Base-by-base conservation (phyloP, 2,888 invertebrate species). In the Didymodactylos carnosus region DNA sequence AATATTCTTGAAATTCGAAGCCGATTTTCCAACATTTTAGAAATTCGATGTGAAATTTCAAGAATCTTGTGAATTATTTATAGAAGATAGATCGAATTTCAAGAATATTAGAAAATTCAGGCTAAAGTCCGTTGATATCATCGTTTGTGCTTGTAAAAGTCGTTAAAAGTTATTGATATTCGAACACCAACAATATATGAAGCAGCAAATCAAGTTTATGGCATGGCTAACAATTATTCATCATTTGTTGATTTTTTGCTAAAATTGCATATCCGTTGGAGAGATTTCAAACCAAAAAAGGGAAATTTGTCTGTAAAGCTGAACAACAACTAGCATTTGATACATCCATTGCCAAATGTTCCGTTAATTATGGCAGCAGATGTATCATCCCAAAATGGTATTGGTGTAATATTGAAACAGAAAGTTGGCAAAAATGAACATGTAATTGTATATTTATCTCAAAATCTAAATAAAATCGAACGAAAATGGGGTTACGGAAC, bases 351-450 rank as follows among this genome's bases (percentile, higher is more conserved):
- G 16, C 39, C 53, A 23, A 35, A 39, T 39, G 51, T 49, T 39
- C 49, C 49, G 7, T 72, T 72, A n/a, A 49, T 27, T 29, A 5
- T 71, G 43, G n/a, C 25, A 23, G 29, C 72, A 11, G 46, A 72
- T 72, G 72, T 29, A 16, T 72, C 51, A n/a, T n/a, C n/a, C 16
- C 25, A 39, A 39, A 23, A n/a, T 39, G 51, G 49, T 19, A 39
- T 72, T 8, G 49, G 72, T 25, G 72, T 35, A 51, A 72, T 72
- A 49, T 72, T 72, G 40, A 39, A 29, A 23, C 72, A 72, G 51
- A 25, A 39, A 11, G 72, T 49, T 23, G 72, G 51, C 13, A 35
- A 72, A 49, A 35, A 39, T 29, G 49, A 72, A 53, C 39, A 19
- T 35, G 72, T 72, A 10, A n/a, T 19, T n/a, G 39, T 13, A 39